phyloP scores from a whole-genome alignment of 2,888 invertebrate genomes.

The Tenthredo mesomela region DNA sequence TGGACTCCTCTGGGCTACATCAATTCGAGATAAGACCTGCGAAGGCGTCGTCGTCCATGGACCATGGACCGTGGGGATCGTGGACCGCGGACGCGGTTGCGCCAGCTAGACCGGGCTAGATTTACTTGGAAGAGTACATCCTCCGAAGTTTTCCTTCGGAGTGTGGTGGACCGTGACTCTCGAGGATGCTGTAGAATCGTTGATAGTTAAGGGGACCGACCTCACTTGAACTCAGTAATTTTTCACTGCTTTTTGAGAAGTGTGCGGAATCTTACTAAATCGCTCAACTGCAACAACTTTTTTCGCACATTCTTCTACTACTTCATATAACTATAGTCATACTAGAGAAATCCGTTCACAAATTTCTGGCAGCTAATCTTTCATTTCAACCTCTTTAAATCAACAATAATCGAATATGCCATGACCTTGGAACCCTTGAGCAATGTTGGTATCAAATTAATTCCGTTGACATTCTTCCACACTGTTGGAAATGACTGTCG shows the following conservation, averaged over 20 bases:
- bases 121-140: constrained; percentile 3
- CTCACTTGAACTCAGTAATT: constrained; percentile 22
- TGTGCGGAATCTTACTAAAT: not conserved
- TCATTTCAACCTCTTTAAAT: too few species aligned
- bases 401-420: not conserved
- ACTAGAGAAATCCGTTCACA: not conserved
- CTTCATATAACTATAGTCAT: not conserved
- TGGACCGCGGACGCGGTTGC: constrained; percentile 1
- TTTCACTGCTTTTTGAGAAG: not conserved
- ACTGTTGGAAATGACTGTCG: not conserved
- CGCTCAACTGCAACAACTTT: not conserved
- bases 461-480: not conserved
- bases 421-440: not conserved
- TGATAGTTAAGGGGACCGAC: constrained; percentile 40
- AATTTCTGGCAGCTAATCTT: not conserved
- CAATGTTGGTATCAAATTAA: not conserved
- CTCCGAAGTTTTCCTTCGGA: constrained; percentile 11
- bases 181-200: constrained; percentile 7
- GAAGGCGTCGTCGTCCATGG: constrained; percentile 23
- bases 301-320: not conserved
- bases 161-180: constrained; percentile 34
- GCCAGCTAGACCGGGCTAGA: constrained; percentile 28
- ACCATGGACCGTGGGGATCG: not conserved
- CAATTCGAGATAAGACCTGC: constrained; percentile 46
- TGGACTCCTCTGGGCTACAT: constrained; percentile 23